Evolutionary conservation across 2,888 invertebrate species (phyloP).

Genomic region (Cephus runcator): DNA sequence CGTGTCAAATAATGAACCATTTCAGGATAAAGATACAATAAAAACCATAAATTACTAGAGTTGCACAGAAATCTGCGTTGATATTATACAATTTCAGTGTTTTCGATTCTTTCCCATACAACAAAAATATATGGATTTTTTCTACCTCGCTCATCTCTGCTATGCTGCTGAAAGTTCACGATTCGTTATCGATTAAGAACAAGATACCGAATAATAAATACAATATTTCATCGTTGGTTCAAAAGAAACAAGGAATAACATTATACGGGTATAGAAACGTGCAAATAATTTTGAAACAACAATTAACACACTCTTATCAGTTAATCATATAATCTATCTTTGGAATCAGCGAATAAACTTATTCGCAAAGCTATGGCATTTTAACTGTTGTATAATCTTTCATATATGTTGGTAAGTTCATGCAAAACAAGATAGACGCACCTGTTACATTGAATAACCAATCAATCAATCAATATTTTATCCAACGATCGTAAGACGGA

Average conservation of each 20-base stretch:
- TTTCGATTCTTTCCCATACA: not conserved
- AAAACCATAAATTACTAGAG: not conserved
- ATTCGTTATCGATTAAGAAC: not conserved
- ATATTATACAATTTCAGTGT: not conserved
- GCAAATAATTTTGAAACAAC: not conserved
- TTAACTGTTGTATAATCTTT: not conserved
- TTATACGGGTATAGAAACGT: not conserved
- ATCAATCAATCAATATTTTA: not conserved
- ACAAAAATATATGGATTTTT: not conserved
- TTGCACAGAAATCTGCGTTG: not conserved
- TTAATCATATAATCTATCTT: constrained; percentile 8
- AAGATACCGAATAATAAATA: not conserved
- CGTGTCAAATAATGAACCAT: not conserved
- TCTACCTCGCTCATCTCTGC: not conserved
- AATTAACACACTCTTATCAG: not conserved
- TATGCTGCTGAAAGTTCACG: not conserved
- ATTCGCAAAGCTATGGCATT: not conserved
- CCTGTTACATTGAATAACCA: not conserved
- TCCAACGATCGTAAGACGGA: not conserved
- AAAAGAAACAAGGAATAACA: not conserved
- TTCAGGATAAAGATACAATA: not conserved
- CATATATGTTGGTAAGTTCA: not conserved
- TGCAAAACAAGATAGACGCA: not conserved
- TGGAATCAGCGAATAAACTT: constrained; percentile 5
- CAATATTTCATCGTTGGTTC: not conserved